Evolutionary conservation across 2,113 vertebrate genomes (phyloP), one percentile per base, ranked within the genome.

Genomic region (Blennius ocellaris): DNA sequence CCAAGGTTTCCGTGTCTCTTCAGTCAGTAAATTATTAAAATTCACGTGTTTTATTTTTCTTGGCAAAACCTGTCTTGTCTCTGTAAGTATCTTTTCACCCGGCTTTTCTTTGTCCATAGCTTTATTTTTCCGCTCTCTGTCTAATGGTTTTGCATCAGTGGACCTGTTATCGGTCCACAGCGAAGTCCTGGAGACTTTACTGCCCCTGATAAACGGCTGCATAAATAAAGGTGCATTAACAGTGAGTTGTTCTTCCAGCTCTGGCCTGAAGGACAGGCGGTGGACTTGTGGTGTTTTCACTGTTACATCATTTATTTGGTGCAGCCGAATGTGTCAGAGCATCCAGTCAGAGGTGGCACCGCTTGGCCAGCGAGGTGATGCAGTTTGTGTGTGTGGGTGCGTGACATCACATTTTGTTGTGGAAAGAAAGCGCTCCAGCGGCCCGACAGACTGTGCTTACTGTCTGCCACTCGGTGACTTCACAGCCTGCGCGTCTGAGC

Each of bases 291-390:
- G 16, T 77, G 45, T 89, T 89, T 86, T 67, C 70, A 70, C 30
- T 62, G n/a, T 87, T 74, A 66, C 83, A 72, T 91, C 73, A 89
- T 89, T 64, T 88, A 59, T 91, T 90, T 88, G 37, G 45, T 79
- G 82, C 65, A 10, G 63, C 62, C 50, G 61, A 76, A 73, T 41
- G 50, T 76, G 68, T 69, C 73, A 63, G 73, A 63, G 62, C 64
- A 53, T 57, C 73, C 52, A 52, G 61, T 69, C 76, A 72, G 73
- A 66, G n/a, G 73, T 40, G 53, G 71, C 66, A 9, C 65, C 38
- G 61, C 17, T 6, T 30, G 57, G 62, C 71, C 50, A 2, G 58
- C 15, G 65, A 69, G 80, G 80, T 81, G 78, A 84, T 49, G 38
- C 69, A n/a, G 76, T 56, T 10, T n/a, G 44, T 36, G 6, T 63